Evolutionary conservation across 2,113 vertebrate genomes (phyloP), one percentile per base, ranked within the genome.

Genomic region (Toxostoma redivivum): DNA sequence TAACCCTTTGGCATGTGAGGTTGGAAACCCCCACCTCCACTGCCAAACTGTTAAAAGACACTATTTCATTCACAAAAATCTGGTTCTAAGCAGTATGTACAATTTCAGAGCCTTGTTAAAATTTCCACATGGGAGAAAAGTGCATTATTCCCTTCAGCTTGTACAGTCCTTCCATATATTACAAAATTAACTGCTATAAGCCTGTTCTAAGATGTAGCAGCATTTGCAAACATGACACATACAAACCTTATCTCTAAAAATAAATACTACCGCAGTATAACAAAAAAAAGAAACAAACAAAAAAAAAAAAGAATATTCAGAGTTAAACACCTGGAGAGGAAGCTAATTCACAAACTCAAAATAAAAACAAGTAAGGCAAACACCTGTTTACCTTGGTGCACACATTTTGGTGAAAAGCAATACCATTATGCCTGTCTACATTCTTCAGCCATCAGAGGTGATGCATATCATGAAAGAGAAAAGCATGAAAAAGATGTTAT

Each of bases 371-470:
- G 30, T 89, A 97, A 98, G 97, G 97, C 94, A 97, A 98, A 98
- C 98, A 93, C 93, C 94, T 97, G 97, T 98, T 98, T 92, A 96
- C 98, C 98, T 97, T 94, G 86, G 96, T 96, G 97, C 93, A 97
- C 95, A 96, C 89, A 93, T 98, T 98, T 97, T 98, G 98, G 98
- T 98, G 98, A 98, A 96, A 98, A 98, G 97, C 98, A 97, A 97
- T 97, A 97, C 98, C 97, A 90, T 97, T 98, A 98, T 94, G 98
- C 98, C 98, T 98, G 98, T 98, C 98, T 99, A 99, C 99, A 99
- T 99, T 99, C 99, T 98, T 99, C 97, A 98, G 98, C 99, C 98
- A 98, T 98, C 98, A 97, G 97, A 98, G 98, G 98, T 98, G 98
- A 97, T 96, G 96, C 96, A 92, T 88, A 97, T 83, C 94, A 98